These are phyloP conservation scores for Crambe crambe DNA, from an alignment of 37 sponge, comb jelly and placozoan species.

Conservation along the genomic window DNA sequence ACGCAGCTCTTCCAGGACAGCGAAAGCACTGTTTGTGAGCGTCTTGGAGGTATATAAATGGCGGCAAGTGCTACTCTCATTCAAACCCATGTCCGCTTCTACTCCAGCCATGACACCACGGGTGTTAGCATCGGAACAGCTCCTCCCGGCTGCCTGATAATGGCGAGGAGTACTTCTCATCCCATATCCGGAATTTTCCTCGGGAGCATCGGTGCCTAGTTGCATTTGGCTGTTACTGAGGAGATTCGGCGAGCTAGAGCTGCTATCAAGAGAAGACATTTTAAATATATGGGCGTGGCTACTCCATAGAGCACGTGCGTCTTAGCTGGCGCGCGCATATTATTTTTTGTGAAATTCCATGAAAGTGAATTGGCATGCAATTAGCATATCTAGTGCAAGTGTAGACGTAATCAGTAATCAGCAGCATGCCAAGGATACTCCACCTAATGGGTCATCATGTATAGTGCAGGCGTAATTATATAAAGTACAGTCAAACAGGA, in stretches of 20 bases:
- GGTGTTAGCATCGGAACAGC: neutral
- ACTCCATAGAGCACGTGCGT: too few relatives aligned
- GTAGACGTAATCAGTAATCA: too few relatives aligned
- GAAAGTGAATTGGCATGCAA: too few relatives aligned
- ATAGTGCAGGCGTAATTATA: too few relatives aligned
- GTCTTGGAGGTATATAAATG: conserved; percentile 41
- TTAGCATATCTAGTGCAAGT: too few relatives aligned
- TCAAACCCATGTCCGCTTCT: conserved; percentile 29
- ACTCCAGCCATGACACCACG: conserved; percentile 11
- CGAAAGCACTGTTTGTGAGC: conserved; percentile 50
- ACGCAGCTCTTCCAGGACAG: conserved; percentile 64
- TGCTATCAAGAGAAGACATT: neutral
- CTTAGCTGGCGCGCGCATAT: neutral
- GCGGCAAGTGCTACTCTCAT: neutral
- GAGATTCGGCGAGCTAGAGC: neutral
- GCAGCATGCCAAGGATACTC: too few relatives aligned
- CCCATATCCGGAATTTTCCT: conserved; percentile 8
- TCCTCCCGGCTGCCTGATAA: neutral
- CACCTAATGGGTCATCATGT: too few relatives aligned
- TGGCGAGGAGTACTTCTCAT: neutral
- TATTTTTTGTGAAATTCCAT: too few relatives aligned
- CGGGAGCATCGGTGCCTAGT: conserved; percentile 20
- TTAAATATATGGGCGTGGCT: too few relatives aligned
- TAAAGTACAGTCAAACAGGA: too few relatives aligned
- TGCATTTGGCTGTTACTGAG: neutral